A percentile compares a stretch with the other conserved stretches of the same genome.
Evolutionary conservation across 2,113 vertebrate genomes (phyloP).

Genomic region (Callorhinus ursinus): DNA sequence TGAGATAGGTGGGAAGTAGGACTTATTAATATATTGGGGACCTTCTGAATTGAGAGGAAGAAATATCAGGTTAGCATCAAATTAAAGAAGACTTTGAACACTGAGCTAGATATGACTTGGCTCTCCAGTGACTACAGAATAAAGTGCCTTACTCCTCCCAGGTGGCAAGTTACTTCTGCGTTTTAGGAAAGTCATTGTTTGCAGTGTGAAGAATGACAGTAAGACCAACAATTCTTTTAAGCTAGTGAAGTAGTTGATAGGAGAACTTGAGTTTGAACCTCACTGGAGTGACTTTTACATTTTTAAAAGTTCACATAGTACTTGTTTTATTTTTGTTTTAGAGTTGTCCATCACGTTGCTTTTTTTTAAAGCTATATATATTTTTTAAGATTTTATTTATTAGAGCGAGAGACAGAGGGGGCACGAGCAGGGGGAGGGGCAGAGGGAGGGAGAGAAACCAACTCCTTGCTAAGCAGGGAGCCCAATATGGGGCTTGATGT

Average conservation of each 20-base stretch:
- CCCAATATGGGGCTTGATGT: not conserved
- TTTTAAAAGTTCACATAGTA: not conserved
- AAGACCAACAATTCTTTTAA: not conserved
- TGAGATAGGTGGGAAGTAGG: not conserved
- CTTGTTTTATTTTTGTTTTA: constrained; percentile 8
- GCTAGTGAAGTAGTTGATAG: not conserved
- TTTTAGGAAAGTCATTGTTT: not conserved
- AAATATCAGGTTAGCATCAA: not conserved
- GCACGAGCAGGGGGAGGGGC: not conserved
- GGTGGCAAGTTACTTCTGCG: not conserved
- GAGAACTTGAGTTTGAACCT: not conserved
- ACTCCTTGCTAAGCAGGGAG: not conserved
- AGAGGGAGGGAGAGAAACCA: not conserved
- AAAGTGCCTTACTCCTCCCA: not conserved
- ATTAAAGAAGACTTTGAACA: not conserved
- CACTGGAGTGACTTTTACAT: not conserved
- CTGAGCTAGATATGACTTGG: not conserved
- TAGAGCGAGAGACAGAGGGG: not conserved
- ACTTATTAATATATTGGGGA: not conserved
- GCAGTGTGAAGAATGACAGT: not conserved
- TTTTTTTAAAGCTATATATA: not conserved
- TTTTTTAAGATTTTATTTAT: not conserved
- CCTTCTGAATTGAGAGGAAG: not conserved
- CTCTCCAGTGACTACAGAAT: not conserved
- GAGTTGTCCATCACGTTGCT: not conserved